A percentile compares a stretch with the other conserved stretches of the same genome.
These are phyloP conservation scores for Otolemur garnettii DNA, from an alignment of 2,113 vertebrate genomes.

Conservation along the genomic window DNA sequence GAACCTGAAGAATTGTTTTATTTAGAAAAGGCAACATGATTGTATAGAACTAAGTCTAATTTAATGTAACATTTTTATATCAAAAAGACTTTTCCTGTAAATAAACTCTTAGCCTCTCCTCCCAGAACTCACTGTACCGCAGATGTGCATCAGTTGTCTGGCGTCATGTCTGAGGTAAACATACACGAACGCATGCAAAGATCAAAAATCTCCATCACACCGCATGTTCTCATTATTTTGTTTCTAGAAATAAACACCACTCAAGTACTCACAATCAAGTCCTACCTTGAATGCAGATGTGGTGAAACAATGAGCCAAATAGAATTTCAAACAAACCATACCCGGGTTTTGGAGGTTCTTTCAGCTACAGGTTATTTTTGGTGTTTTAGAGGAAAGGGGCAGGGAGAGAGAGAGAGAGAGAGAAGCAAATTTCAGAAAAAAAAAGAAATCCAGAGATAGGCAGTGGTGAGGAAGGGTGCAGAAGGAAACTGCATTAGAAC, in stretches of 20 bases:
- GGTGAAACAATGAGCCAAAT: background rate
- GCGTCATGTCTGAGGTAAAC: constrained; percentile 4
- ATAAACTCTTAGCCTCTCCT: background rate
- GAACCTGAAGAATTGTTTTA: background rate
- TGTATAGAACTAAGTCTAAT: background rate
- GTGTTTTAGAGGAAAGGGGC: background rate
- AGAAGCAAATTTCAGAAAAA: background rate
- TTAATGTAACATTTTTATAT: constrained; percentile 12
- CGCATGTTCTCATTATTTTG: background rate
- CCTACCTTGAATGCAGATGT: background rate
- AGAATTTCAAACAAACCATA: background rate
- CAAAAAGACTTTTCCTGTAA: background rate
- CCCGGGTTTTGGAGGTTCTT: background rate
- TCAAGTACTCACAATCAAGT: background rate
- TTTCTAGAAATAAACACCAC: constrained; percentile 17
- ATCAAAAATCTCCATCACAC: background rate
- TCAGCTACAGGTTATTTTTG: background rate
- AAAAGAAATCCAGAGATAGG: background rate
- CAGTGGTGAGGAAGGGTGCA: background rate
- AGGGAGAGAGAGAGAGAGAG: background rate
- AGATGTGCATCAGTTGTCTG: background rate
- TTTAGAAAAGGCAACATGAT: background rate
- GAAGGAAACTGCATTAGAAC: background rate
- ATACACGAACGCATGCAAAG: constrained; percentile 17
- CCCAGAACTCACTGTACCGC: background rate